phyloP scores from a whole-genome alignment of 2,888 invertebrate species.

The Formica aserva region DNA sequence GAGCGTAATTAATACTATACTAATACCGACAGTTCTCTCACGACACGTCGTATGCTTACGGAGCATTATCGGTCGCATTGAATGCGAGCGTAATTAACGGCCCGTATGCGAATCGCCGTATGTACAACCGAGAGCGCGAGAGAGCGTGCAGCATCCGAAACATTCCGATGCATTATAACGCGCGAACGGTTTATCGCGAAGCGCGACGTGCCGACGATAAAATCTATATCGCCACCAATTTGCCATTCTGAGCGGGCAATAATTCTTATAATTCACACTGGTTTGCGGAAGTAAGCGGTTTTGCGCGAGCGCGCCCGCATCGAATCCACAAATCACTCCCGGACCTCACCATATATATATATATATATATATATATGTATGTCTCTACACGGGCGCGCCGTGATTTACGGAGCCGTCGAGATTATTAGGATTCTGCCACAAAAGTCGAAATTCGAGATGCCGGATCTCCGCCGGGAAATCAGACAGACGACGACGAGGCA shows the following conservation, averaged over 20 bases:
- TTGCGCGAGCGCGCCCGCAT: slow-evolving; percentile 63
- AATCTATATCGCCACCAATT: slow-evolving; percentile 68
- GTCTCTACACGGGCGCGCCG: background rate
- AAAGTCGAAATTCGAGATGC: slow-evolving; percentile 60
- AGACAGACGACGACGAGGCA: slow-evolving; percentile 9
- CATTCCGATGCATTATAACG: slow-evolving; percentile 56
- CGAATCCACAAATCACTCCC: slow-evolving; percentile 71
- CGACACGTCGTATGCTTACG: slow-evolving; percentile 47
- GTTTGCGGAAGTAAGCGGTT: slow-evolving; percentile 75
- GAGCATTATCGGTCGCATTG: slow-evolving; percentile 49
- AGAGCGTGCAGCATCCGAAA: slow-evolving; percentile 52
- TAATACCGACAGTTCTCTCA: slow-evolving; percentile 29
- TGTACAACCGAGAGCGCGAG: background rate
- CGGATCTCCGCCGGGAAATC: slow-evolving; percentile 44
- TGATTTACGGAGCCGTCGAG: slow-evolving; percentile 68
- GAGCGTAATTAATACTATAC: slow-evolving; percentile 52
- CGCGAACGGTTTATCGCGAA: slow-evolving; percentile 6
- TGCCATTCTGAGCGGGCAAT: slow-evolving; percentile 70
- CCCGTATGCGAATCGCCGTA: slow-evolving; percentile 53
- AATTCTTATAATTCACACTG: slow-evolving; percentile 72
- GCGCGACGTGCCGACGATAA: slow-evolving; percentile 65
- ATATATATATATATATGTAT: background rate
- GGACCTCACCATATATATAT: background rate
- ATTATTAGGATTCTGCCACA: slow-evolving; percentile 66
- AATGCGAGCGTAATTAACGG: slow-evolving; percentile 50